These are phyloP conservation scores for Catharus fuscescens DNA, from an alignment of 2,113 vertebrate genomes.

Conservation along the genomic window DNA sequence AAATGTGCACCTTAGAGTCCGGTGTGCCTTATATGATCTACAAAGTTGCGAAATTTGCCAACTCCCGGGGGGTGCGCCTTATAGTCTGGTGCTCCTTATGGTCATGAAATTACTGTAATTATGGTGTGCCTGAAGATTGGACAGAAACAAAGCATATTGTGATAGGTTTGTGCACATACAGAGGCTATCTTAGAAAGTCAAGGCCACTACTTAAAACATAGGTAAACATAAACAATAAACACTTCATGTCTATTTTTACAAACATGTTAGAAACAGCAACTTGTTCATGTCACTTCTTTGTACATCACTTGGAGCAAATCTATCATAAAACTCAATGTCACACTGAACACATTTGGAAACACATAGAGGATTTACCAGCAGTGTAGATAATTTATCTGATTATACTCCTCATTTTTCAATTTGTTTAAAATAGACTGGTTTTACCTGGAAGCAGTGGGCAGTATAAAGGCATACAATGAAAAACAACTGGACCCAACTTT, in stretches of 20 bases:
- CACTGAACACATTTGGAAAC: background rate
- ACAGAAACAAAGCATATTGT: background rate
- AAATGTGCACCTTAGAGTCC: too few species aligned
- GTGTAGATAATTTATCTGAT: background rate
- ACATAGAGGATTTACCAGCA: background rate
- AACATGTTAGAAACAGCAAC: background rate
- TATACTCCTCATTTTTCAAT: background rate
- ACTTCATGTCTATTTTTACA: background rate
- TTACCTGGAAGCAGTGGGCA: background rate
- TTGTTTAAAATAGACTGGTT: background rate
- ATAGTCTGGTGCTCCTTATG: too few species aligned
- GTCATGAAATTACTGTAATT: background rate
- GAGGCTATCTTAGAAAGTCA: background rate
- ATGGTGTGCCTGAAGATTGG: background rate
- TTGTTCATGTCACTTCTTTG: background rate
- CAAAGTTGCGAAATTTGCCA: too few species aligned
- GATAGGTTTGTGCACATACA: background rate
- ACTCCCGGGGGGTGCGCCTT: too few species aligned
- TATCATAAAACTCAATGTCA: background rate
- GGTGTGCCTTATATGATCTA: too few species aligned
- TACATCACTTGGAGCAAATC: background rate
- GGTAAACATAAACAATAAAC: background rate
- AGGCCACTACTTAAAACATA: background rate
- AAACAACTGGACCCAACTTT: background rate
- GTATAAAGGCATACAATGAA: background rate